Evolutionary conservation across 2,113 vertebrate genomes (phyloP), one percentile per base, ranked within the genome.

Genomic region (Lycocorax pyrrhopterus): DNA sequence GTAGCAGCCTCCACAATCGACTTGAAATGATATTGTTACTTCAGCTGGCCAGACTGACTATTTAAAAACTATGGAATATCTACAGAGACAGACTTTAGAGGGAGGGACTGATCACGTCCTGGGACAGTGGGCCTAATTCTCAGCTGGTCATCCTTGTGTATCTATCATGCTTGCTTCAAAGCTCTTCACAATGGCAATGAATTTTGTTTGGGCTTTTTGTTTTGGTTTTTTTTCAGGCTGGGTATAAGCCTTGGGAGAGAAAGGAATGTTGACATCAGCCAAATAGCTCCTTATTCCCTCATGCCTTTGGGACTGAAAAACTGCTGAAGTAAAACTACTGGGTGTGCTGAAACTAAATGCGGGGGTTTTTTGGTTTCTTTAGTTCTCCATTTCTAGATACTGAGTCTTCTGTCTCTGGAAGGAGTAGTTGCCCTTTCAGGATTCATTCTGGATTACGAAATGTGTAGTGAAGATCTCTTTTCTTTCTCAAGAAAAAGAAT

Each of bases 11-110:
- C 53, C 15, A 12, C 41, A 85, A 84, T 25, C 93, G 94, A 96
- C 87, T 84, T 93, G 87, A 95, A 96, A 97, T 92, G 26, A 77
- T 66, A 77, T 37, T 94, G 67, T 93, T 94, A 80, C 87, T 97
- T 96, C 87, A 93, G 59, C 85, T 94, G 91, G 59, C 96, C 84
- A 92, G 77, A 91, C 43, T 47, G 32, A 35, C 1, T 82, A 55
- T 89, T 96, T 96, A 93, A 62, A 68, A 88, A 41, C 47, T 55
- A 51, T 6, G 60, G 35, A 52, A 43, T 75, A 19, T 29, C 74
- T 88, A 44, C 17, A 32, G 44, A 51, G 12, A 9, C 18, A 53
- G 13, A 33, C 16, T 87, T 74, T 5, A 39, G 37, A 46, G n/a
- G 29, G 33, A 79, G n/a, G 43, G 37, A 91, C 35, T 21, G 17